Base-by-base conservation (phyloP, 2,888 invertebrate genomes). In the Drosophila cognata region DNA sequence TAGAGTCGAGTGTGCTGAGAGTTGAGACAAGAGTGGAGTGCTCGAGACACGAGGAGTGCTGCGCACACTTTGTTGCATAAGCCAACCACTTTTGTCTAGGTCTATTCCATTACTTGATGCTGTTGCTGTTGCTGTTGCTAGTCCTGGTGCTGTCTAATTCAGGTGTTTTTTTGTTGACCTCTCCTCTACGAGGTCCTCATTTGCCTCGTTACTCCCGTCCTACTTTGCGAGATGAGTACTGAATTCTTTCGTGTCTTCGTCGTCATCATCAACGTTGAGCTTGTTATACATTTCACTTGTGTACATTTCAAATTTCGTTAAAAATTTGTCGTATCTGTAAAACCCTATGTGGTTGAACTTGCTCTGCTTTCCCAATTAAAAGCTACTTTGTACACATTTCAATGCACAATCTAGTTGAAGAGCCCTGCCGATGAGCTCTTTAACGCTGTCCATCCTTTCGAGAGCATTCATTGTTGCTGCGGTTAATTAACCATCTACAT, bases 231-330 rank as follows among this genome's bases (percentile, higher is more conserved):
- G 72, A 75, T 89, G 88, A 82, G 81, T 82, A 85, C 84, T 84
- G 80, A 87, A 84, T 68, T 77, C 73, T 74, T 73, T 76, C 73
- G 79, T 79, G 65, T 81, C 64, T 64, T 71, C 59, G 68, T 64
- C 67, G 52, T 56, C 67, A 57, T 64, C 71, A 72, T 73, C 60
- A 81, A 50, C 73, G 52, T 67, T 63, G 56, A 77, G 71, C 81
- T 78, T 71, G 71, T 74, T 75, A 57, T 64, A 71, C 68, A 71
- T 68, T 75, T 71, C 58, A 71, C 68, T 72, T 82, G 79, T 76
- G 78, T 75, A 78, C 81, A 88, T 84, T 80, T 73, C 86, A 78
- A 88, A 84, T 81, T 81, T 85, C 59, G 81, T 80, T 88, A 80
- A 80, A 80, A 83, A 88, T 85, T 85, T 86, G 73, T 59, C 77